Conservation (phyloP, 30 jellyfish, hydroid and myxozoan species). For the Pelagia noctiluca region DNA sequence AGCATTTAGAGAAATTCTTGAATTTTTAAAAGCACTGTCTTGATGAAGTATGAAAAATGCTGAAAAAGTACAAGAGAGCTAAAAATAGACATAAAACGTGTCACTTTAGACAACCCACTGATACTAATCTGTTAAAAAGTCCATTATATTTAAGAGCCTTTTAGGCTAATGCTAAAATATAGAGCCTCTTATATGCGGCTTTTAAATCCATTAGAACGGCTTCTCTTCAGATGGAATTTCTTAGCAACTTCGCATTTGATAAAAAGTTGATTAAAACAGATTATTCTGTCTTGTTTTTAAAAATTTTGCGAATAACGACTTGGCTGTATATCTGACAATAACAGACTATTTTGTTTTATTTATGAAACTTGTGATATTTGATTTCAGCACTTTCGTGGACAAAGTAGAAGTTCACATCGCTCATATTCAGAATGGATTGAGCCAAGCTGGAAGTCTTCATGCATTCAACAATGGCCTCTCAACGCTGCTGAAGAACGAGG, state of each 20-base stretch:
- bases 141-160: no score
- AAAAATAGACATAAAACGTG: no score
- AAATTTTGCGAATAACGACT: background rate
- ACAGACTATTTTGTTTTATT: background rate
- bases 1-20: no score
- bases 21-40: background rate
- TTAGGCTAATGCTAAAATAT: no score
- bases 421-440: conserved; percentile 74
- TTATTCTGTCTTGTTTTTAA: background rate
- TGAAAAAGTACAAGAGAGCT: no score
- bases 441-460: conserved; percentile 73
- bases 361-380: conserved; percentile 2
- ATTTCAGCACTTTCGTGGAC: conserved; percentile 56
- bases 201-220: no score
- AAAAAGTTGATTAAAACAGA: background rate
- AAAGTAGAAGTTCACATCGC: conserved; percentile 75
- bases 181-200: no score
- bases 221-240: no score
- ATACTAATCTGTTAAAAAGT: no score
- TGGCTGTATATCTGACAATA: background rate
- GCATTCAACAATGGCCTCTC: conserved; percentile 48
- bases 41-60: background rate
- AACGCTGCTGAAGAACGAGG: conserved; percentile 6
- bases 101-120: no score
- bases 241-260: no score